Base-by-base conservation (phyloP, 2,888 invertebrate genomes). In the Hirtodrosophila trivittata region DNA sequence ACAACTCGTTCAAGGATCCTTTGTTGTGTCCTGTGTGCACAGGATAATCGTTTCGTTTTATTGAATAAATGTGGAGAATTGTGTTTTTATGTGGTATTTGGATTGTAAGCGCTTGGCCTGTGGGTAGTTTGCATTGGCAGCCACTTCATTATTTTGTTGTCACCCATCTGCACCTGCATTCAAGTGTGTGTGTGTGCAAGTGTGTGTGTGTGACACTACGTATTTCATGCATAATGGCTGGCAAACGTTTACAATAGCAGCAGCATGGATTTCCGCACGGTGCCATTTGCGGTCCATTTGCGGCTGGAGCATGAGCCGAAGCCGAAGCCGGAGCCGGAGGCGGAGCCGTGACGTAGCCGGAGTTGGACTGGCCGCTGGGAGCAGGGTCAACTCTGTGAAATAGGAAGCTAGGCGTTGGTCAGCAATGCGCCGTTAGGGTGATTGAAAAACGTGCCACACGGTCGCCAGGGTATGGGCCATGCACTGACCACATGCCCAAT, bases 221-320 rank as follows among this genome's bases (percentile, higher is more conserved):
- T 82, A 83, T 78, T 78, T 83, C 84, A 77, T 78, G 84, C 78
- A 86, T 84, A 77, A 80, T 80, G 80, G 80, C 69, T 62, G 81
- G 84, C 78, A 86, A 80, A 83, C 78, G 86, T 86, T 80, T 86
- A 86, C 86, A 80, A 86, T 80, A 47, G 77, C 69, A 63, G 47
- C 84, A 77, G 81, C 81, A 73, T 86, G 81, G 84, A 86, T 80
- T 86, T 80, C 84, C 86, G 84, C 66, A 77, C 77, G 66, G 66
- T 84, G 66, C 81, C 78, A 80, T 84, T 80, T 86, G 80, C 51
- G 80, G 84, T 86, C 84, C 80, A 80, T 80, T 80, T 80, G 80
- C 60, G 80, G 80, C 45, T 35, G 38, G 37, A 32, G 37, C 14
- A 25, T 8, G 62, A 58, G 25, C 16, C 13, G 32, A 16, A n/a